These are phyloP conservation scores for Scotopteryx bipunctaria DNA, from an alignment of 2,888 invertebrate species.

Conservation along the genomic window DNA sequence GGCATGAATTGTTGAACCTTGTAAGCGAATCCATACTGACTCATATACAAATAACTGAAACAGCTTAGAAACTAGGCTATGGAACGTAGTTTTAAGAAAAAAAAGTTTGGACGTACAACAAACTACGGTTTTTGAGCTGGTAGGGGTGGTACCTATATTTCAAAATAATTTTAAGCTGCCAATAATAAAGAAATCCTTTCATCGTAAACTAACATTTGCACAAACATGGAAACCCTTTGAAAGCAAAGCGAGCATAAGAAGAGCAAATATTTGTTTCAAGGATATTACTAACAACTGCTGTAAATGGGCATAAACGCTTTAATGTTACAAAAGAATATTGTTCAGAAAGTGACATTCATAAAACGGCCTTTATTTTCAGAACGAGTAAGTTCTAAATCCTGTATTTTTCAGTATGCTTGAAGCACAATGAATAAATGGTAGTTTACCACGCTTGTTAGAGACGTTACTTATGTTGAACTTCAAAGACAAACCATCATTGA, in stretches of 20 bases:
- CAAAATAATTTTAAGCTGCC: background rate
- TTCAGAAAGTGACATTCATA: background rate
- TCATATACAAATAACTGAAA: conserved; percentile 1
- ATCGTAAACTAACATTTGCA: conserved; percentile 14
- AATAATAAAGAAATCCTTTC: background rate
- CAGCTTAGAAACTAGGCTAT: background rate
- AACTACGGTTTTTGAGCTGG: no score
- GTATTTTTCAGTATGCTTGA: background rate
- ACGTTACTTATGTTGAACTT: conserved; percentile 33
- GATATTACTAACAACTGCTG: conserved; percentile 37
- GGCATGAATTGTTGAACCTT: conserved; percentile 7
- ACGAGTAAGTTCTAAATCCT: no score
- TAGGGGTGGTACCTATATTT: background rate
- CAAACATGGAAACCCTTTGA: conserved; percentile 24
- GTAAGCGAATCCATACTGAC: conserved; percentile 8
- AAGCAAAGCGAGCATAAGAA: conserved; percentile 30
- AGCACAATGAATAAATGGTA: conserved; percentile 23
- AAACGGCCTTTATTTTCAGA: conserved; percentile 8
- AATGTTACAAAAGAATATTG: conserved; percentile 16
- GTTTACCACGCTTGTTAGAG: conserved; percentile 38
- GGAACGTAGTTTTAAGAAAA: background rate
- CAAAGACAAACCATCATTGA: conserved; percentile 25
- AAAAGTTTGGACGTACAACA: no score
- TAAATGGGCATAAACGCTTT: conserved; percentile 29
- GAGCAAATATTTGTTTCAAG: conserved; percentile 43